Evolutionary conservation across 2,888 invertebrate species (phyloP), one percentile per base, ranked within the genome.

Genomic region (Nemoura dubitans): DNA sequence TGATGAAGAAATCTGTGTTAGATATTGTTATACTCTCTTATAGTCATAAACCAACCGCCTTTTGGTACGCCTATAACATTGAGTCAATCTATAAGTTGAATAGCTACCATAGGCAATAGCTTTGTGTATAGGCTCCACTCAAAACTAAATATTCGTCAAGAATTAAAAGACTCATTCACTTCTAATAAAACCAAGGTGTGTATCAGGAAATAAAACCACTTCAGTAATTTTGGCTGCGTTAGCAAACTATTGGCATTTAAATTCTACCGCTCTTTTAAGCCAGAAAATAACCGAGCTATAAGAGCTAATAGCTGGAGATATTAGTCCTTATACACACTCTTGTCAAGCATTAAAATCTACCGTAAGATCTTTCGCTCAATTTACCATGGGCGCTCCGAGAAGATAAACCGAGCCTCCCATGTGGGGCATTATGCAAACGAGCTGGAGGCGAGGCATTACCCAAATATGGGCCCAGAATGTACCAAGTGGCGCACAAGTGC

Each of bases 261-360:
- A 36, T 59, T 21, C 36, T 59, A 59, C 3, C 59, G 59, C 59
- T 59, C 59, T 7, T 59, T 59, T 59, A 59, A 7, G 59, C 14
- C 59, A 7, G 59, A 10, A 36, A 59, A 59, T 59, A 59, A 59
- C 3, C 59, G 59, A 59, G 59, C 59, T 59, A 59, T 59, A 59
- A 59, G 59, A 7, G 59, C 59, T 59, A 59, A 59, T 59, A 10
- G 59, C 59, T 59, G 59, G 21, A 16, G 59, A 59, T 59, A 59
- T 59, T 59, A 59, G 59, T 59, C 59, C 59, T 59, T 59, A 59
- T 59, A 59, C 59, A 59, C 59, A 59, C 59, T 59, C 59, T 21
- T 59, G 59, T 21, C 59, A 21, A 10, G 59, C 59, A 59, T 59
- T 59, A 59, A 14, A 59, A 59, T 59, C 59, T 59, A 2, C 59